Percentiles rank a stretch among this genome's conserved stretches.
phyloP scores from a whole-genome alignment of 2,888 invertebrate genomes.

The Eristalis intricaria region DNA sequence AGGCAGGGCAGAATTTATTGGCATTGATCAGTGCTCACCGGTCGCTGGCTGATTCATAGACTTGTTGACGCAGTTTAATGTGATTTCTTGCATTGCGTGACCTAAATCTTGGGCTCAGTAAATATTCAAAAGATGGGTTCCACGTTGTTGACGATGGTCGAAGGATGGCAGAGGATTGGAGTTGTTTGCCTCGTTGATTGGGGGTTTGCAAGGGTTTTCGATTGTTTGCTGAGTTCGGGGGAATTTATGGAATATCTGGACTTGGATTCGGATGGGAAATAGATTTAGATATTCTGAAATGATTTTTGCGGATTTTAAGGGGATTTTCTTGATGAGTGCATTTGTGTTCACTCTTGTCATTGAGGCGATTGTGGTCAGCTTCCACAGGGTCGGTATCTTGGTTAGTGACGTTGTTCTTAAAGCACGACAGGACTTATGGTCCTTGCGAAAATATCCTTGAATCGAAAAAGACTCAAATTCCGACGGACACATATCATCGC shows the following conservation, averaged over 20 bases:
- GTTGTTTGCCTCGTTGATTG: not conserved
- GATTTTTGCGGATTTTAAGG: no score
- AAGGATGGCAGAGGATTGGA: not conserved
- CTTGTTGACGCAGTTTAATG: slow-evolving; percentile 10
- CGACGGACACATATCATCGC: no score
- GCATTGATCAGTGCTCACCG: not conserved
- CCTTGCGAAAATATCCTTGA: no score
- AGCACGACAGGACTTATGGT: no score
- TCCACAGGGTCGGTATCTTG: no score
- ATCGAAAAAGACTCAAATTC: no score
- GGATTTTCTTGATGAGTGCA: no score
- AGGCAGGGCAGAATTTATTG: not conserved
- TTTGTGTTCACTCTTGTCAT: no score
- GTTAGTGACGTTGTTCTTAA: no score
- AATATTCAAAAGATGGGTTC: not conserved
- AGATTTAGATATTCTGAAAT: no score
- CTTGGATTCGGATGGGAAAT: not conserved
- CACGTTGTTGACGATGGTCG: not conserved
- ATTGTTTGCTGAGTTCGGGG: not conserved
- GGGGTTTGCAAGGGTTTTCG: not conserved
- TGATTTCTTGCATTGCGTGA: slow-evolving; percentile 4
- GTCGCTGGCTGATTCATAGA: not conserved
- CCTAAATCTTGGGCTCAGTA: not conserved
- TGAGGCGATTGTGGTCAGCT: no score
- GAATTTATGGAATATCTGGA: not conserved